Conservation (phyloP, 2,888 invertebrate species). For the Gnatocerus cornutus region DNA sequence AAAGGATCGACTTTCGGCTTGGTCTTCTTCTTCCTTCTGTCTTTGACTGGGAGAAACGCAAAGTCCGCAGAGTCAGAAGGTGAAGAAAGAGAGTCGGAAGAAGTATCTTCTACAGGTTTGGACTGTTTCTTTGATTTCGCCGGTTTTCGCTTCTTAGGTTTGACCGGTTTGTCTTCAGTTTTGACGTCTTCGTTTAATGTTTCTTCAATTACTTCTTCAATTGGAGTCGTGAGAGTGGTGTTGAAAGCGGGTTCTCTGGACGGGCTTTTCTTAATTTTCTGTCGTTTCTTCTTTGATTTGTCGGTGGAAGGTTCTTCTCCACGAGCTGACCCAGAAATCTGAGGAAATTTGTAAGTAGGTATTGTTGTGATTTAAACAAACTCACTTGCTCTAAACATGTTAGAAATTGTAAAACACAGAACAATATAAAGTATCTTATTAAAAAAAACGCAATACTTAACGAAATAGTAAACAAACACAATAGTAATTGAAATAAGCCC, state of each 20-base stretch:
- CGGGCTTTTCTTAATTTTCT: constrained; percentile 51
- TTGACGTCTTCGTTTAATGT: constrained; percentile 54
- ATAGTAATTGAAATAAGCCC: constrained; percentile 10
- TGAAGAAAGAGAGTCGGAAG: constrained; percentile 13
- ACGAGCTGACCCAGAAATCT: constrained; percentile 32
- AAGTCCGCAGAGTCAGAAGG: constrained; percentile 49
- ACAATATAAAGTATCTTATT: constrained; percentile 49
- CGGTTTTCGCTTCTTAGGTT: constrained; percentile 44
- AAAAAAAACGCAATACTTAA: constrained; percentile 15
- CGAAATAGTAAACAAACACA: not conserved
- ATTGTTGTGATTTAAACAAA: constrained; percentile 22
- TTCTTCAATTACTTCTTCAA: constrained; percentile 61
- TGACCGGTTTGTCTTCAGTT: not conserved
- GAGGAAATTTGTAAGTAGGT: constrained; percentile 16
- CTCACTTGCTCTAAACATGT: constrained; percentile 60
- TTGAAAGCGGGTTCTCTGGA: constrained; percentile 57
- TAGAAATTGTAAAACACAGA: constrained; percentile 56
- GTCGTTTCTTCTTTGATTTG: constrained; percentile 47
- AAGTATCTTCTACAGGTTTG: constrained; percentile 10
- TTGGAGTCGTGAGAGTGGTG: constrained; percentile 57
- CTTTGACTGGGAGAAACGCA: constrained; percentile 58
- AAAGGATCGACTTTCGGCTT: constrained; percentile 38
- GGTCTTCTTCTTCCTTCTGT: constrained; percentile 51
- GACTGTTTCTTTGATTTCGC: constrained; percentile 19
- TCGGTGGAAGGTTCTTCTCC: not conserved